phyloP scores from a whole-genome alignment of 2,797 vertebrate genomes.

The Tarsius wallacei region DNA sequence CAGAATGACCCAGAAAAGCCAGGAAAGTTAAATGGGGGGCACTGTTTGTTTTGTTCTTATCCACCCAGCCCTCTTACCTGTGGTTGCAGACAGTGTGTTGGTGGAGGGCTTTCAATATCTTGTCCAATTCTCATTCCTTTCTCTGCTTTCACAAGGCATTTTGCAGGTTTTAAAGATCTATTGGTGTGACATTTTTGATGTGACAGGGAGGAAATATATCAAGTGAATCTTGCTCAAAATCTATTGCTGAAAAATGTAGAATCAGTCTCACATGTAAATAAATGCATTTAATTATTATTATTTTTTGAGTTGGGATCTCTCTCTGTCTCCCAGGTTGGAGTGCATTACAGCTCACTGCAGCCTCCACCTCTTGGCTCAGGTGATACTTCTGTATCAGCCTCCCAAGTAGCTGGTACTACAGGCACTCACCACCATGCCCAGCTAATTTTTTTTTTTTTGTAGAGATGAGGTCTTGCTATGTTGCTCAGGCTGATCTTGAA shows the following conservation, averaged over 20 bases:
- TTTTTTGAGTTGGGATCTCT: too few relatives aligned
- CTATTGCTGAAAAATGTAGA: not conserved
- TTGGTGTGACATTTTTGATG: not conserved
- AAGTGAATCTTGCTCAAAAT: not conserved
- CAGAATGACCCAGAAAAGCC: not conserved
- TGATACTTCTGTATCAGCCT: too few relatives aligned
- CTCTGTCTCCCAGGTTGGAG: too few relatives aligned
- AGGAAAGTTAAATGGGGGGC: not conserved
- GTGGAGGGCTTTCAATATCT: not conserved
- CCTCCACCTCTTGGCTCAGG: too few relatives aligned
- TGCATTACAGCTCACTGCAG: too few relatives aligned
- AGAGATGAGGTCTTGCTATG: too few relatives aligned
- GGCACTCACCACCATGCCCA: too few relatives aligned
- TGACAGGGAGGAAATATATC: not conserved
- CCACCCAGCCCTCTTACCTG: not conserved
- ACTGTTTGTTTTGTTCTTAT: not conserved
- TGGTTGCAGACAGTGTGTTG: not conserved
- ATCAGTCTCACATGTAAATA: not conserved
- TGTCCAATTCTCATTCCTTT: conserved; percentile 1
- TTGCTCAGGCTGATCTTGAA: too few relatives aligned
- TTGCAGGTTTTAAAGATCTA: not conserved
- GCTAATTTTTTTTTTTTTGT: too few relatives aligned
- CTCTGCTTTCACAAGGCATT: not conserved
- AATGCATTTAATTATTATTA: not conserved
- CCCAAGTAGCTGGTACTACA: too few relatives aligned